These are phyloP conservation scores for Cydia fagiglandana DNA, from an alignment of 1,140 invertebrate genomes.

Conservation along the genomic window DNA sequence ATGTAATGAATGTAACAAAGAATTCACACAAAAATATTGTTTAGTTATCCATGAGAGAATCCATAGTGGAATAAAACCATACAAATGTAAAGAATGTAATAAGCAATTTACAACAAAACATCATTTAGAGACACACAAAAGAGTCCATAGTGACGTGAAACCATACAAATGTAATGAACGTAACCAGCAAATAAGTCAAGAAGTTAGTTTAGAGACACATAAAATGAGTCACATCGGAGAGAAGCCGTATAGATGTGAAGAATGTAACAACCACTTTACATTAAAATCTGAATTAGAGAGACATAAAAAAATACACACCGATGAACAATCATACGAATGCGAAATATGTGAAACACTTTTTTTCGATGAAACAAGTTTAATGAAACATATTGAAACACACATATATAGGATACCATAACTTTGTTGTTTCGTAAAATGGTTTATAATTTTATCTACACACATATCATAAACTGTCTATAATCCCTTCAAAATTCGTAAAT, in stretches of 20 bases:
- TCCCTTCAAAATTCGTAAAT: no score
- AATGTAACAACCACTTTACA: background rate
- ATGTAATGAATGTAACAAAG: background rate
- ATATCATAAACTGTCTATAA: no score
- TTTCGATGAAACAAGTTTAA: background rate
- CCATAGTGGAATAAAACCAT: background rate
- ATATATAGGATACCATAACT: background rate
- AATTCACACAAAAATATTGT: background rate
- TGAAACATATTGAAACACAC: background rate
- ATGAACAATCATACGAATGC: constrained; percentile 6
- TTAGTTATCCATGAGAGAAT: background rate
- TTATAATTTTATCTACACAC: no score
- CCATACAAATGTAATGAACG: background rate
- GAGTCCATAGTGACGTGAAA: background rate
- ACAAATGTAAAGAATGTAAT: background rate
- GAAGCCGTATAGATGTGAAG: background rate
- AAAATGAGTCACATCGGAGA: background rate
- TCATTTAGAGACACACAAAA: background rate
- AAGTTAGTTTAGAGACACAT: background rate
- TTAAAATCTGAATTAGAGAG: background rate
- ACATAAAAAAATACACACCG: background rate
- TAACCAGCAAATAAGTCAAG: background rate
- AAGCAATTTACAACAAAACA: background rate
- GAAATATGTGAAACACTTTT: constrained; percentile 9
- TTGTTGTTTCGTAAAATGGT: no score